Percentiles rank a stretch among this genome's conserved stretches.
Evolutionary conservation across 2,888 invertebrate species (phyloP).

Genomic region (Bombyx huttoni): DNA sequence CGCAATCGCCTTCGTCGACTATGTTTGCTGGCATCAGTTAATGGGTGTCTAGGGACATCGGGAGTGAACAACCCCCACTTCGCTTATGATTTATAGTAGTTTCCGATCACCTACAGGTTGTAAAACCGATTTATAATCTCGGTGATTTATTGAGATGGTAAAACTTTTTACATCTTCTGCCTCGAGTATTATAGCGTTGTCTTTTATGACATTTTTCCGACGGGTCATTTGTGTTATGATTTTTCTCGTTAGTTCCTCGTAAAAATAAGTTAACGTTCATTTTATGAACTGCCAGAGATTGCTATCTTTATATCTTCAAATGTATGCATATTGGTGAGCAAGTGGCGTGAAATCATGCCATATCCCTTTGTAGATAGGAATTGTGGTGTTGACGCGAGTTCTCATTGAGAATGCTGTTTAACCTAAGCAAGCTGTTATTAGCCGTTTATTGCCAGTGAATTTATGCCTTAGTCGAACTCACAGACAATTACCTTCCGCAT

Average conservation of each 20-base stretch:
- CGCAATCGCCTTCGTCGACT: background rate
- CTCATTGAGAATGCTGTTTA: conserved; percentile 46
- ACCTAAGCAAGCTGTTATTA: conserved; percentile 57
- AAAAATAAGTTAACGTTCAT: background rate
- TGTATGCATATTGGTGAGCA: conserved; percentile 15
- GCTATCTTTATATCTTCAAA: conserved; percentile 6
- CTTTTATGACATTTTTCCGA: conserved; percentile 17
- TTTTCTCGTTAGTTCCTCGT: conserved; percentile 6
- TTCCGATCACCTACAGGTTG: conserved; percentile 48
- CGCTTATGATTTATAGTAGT: conserved; percentile 49
- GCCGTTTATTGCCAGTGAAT: conserved; percentile 55
- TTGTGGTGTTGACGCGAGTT: conserved; percentile 37
- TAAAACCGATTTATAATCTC: conserved; percentile 60
- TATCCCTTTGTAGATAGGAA: conserved; percentile 46
- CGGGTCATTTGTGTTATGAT: conserved; percentile 8
- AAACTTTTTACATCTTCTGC: conserved; percentile 41
- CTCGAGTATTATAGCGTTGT: conserved; percentile 13
- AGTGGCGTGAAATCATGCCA: conserved; percentile 40
- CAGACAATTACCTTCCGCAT: conserved; percentile 56
- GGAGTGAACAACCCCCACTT: conserved; percentile 37
- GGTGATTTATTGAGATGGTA: conserved; percentile 53
- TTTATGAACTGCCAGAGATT: conserved; percentile 5
- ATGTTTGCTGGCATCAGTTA: conserved; percentile 18
- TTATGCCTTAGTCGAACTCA: conserved; percentile 52
- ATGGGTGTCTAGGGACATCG: conserved; percentile 30